phyloP scores from a whole-genome alignment of 2,113 vertebrate genomes.

The Addax nasomaculatus region DNA sequence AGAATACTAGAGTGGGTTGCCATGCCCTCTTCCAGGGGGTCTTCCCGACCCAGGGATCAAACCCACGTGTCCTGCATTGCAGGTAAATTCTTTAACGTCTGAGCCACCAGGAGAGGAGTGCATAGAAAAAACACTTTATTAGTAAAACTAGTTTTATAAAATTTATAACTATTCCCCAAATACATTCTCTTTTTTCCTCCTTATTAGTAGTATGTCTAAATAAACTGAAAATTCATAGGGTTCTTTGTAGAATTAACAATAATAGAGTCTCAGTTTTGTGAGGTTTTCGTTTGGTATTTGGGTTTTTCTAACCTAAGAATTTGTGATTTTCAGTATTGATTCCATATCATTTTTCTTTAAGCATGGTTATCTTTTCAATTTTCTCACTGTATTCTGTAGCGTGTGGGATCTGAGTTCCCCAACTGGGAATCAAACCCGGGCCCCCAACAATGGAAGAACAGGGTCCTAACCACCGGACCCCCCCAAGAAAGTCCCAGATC shows the following conservation, averaged over 20 bases:
- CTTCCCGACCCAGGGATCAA: not conserved
- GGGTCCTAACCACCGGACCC: not conserved
- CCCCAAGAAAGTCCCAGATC: not conserved
- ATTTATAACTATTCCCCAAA: not conserved
- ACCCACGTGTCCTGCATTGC: not conserved
- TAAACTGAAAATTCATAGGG: not conserved
- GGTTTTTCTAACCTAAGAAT: not conserved
- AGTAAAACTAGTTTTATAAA: not conserved
- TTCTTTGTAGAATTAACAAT: not conserved
- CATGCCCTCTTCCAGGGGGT: not conserved
- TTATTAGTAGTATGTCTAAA: not conserved
- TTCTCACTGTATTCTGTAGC: rapidly evolving
- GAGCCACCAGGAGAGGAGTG: not conserved
- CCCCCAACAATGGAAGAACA: not conserved
- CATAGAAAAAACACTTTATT: not conserved
- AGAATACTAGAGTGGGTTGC: not conserved
- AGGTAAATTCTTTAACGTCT: not conserved
- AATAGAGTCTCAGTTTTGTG: not conserved
- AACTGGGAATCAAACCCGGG: not conserved
- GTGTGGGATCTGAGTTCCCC: not conserved
- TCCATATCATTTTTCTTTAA: not conserved
- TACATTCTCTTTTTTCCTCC: not conserved
- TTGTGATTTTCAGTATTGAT: not conserved
- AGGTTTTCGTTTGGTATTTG: not conserved
- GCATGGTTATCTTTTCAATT: not conserved